Base-by-base conservation (phyloP, 2,113 vertebrate genomes). In the Thymallus thymallus region DNA sequence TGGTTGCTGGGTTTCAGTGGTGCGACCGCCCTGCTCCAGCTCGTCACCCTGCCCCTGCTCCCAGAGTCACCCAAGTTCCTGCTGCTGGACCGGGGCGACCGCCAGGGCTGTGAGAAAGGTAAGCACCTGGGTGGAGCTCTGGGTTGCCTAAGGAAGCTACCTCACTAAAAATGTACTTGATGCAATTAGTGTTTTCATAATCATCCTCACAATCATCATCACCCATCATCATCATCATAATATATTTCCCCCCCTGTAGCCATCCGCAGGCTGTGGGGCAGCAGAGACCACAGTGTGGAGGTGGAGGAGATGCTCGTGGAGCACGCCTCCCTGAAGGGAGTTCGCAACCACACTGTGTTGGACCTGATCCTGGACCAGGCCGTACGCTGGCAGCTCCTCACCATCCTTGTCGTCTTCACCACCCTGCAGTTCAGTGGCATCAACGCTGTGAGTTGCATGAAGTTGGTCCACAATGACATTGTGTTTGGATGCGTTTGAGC, bases 41-140 rank as follows among this genome's bases (percentile, higher is more conserved):
- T 96, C 66, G 10, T 90, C 82, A 90, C 86, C 6, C 84, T 96
- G 73, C 92, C 93, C 35, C 90, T 94, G 79, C 90, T 96, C 72
- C 95, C 95, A 23, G 94, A 96, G 75, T 95, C 95, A 64, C 95
- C 95, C 1, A 86, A 89, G 13, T 95, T 91, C 82, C 92, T 96
- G 63, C 85, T 96, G 66, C 90, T 96, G 66, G 88, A 94, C 51
- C 89, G 68, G 75, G 91, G 90, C 51, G 92, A 96, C 80, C 88
- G 79, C 26, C 82, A 84, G 30, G 91, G 74, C 16, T 95, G 93
- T 66, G 88, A 94, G 71, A 90, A 85, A 80, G 94, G 95, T 95
- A 35, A 30, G 64, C 35, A 16, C 20, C 16, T 18, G 29, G 5
- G 29, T 10, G 24, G 0, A 63, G 14, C 16, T 14, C 46, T 51